Conservation (phyloP, 1,140 invertebrate genomes). For the Caenorhabditis briggsae region DNA sequence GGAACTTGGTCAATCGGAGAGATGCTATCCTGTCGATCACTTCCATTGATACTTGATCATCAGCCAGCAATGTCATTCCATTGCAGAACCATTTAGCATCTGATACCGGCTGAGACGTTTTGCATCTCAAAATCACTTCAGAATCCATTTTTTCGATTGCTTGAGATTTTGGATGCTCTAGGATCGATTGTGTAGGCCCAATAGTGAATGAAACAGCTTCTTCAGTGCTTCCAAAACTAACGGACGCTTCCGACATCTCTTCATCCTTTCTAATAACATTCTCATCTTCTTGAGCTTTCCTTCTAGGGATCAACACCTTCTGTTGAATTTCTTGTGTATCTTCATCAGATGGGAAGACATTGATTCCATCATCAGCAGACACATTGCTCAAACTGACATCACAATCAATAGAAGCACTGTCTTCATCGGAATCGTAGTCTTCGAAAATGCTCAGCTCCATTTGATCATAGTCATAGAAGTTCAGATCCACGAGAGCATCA, state of each 20-base stretch:
- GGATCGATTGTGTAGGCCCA: constrained; percentile 4
- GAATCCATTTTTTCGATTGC: constrained; percentile 23
- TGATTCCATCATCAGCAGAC: constrained; percentile 51
- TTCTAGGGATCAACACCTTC: not conserved
- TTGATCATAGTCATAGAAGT: constrained; percentile 62
- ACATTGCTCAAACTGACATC: constrained; percentile 45
- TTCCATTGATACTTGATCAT: constrained; percentile 36
- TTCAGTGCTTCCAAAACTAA: constrained; percentile 14
- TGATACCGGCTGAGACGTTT: constrained; percentile 5
- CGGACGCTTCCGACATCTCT: not conserved
- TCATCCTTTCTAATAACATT: not conserved
- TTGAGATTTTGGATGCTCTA: constrained; percentile 51
- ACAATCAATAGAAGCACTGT: constrained; percentile 42
- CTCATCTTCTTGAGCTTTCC: not conserved
- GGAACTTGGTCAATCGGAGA: constrained; percentile 37
- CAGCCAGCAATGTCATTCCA: constrained; percentile 48
- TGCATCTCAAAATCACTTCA: constrained; percentile 43
- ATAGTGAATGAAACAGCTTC: constrained; percentile 15
- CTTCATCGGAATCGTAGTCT: constrained; percentile 46
- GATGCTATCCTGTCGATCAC: not conserved
- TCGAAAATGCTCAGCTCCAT: constrained; percentile 60
- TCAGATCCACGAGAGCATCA: constrained; percentile 61
- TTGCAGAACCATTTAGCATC: constrained; percentile 60
- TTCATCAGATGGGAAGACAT: constrained; percentile 50
- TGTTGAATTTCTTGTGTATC: constrained; percentile 38